Evolutionary conservation across 2,113 vertebrate species (phyloP).

Genomic region (Lipophrys pholis): DNA sequence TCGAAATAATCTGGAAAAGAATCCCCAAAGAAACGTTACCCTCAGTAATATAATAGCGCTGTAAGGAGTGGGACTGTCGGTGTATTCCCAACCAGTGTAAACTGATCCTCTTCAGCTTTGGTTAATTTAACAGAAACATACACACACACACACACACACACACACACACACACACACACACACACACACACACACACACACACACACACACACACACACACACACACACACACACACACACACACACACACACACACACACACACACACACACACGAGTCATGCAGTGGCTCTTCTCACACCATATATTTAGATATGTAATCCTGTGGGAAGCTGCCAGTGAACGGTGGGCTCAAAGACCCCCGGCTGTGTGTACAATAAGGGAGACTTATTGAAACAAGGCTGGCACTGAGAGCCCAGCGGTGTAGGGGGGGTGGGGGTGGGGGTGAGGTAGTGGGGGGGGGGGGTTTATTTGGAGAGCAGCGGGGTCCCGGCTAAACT

Average conservation of each 20-base stretch:
- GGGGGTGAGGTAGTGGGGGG: background rate
- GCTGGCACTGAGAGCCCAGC: constrained; percentile 76
- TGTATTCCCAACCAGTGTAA: too few relatives aligned
- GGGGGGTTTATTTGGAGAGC: constrained; percentile 73
- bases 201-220: too few relatives aligned
- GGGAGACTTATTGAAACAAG: constrained; percentile 80
- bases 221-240: too few relatives aligned
- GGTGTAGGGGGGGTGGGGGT: background rate
- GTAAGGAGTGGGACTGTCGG: too few relatives aligned
- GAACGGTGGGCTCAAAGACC: constrained; percentile 73
- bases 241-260: too few relatives aligned
- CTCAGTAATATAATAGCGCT: too few relatives aligned
- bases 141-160: too few relatives aligned
- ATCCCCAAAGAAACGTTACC: too few relatives aligned
- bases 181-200: too few relatives aligned
- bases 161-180: too few relatives aligned
- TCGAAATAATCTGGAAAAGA: too few relatives aligned
- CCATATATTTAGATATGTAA: constrained; percentile 80
- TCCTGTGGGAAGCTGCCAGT: constrained; percentile 73
- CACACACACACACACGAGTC: background rate
- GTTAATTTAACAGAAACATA: constrained; percentile 77
- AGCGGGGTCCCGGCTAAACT: constrained; percentile 77
- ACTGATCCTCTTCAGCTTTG: constrained; percentile 70
- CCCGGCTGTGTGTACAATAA: constrained; percentile 78
- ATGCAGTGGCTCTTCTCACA: constrained; percentile 61